A percentile compares a stretch with the other conserved stretches of the same genome.
These are phyloP conservation scores for Carpatolechia fugitivella DNA, from an alignment of 2,888 invertebrate species.

Conservation along the genomic window DNA sequence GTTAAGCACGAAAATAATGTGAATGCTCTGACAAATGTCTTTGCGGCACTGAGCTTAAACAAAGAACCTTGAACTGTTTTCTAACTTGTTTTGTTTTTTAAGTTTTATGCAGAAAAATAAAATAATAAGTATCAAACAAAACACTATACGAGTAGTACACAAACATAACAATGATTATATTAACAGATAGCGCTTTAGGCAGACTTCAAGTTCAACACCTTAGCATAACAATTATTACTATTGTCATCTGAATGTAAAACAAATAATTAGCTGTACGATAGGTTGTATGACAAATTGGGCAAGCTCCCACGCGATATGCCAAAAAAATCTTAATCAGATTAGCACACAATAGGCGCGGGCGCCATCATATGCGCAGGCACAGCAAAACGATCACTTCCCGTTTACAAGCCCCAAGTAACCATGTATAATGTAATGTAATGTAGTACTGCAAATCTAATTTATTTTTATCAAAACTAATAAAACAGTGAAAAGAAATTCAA, in stretches of 20 bases:
- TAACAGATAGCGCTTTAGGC: too few species aligned
- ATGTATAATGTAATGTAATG: neutral
- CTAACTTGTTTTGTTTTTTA: too few species aligned
- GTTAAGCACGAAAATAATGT: slow-evolving; percentile 10
- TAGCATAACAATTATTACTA: neutral
- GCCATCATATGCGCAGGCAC: slow-evolving; percentile 45
- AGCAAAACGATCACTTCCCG: slow-evolving; percentile 60
- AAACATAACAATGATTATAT: too few species aligned
- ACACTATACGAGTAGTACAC: neutral
- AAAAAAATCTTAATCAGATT: slow-evolving; percentile 54
- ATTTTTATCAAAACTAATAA: too few species aligned
- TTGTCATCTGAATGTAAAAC: neutral
- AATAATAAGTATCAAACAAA: too few species aligned
- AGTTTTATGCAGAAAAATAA: too few species aligned
- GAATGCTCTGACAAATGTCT: neutral
- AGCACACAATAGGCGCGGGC: slow-evolving; percentile 63
- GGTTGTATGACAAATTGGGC: slow-evolving; percentile 28
- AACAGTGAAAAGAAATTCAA: too few species aligned
- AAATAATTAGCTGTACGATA: slow-evolving; percentile 20
- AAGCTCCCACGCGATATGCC: slow-evolving; percentile 56
- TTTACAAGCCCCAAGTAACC: slow-evolving; percentile 24
- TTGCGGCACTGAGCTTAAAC: neutral
- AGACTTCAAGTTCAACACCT: neutral
- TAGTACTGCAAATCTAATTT: too few species aligned
- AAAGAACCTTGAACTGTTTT: too few species aligned